Evolutionary conservation across 2,797 vertebrate genomes (phyloP).

Genomic region (Gobio occitaniae): DNA sequence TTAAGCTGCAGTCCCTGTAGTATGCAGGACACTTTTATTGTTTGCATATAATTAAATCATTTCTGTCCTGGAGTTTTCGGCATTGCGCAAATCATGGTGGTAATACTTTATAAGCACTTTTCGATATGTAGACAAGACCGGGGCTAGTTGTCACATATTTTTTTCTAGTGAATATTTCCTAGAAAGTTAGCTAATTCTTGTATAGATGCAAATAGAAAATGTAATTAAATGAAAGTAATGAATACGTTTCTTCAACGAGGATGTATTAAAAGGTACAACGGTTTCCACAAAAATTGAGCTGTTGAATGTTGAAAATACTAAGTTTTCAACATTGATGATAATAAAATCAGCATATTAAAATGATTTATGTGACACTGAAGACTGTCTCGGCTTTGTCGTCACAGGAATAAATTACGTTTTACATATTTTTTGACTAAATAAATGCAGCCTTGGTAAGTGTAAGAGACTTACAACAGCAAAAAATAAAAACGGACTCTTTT

Average conservation of each 20-base stretch:
- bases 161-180: neutral
- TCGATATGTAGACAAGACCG: no score
- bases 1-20: conserved; percentile 1
- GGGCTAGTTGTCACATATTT: neutral
- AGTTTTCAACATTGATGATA: no score
- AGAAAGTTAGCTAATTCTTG: neutral
- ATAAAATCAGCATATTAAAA: no score
- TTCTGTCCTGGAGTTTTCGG: neutral
- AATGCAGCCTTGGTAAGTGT: neutral
- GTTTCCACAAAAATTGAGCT: no score
- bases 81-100: neutral
- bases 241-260: neutral
- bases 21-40: neutral
- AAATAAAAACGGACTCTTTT: neutral
- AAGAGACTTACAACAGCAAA: no score
- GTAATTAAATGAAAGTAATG: neutral
- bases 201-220: no score
- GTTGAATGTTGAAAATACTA: no score
- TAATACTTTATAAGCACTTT: neutral
- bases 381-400: no score
- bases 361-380: no score
- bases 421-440: no score
- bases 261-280: neutral
- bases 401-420: no score
- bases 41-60: neutral